Evolutionary conservation across 92 coral and sea anemone genomes (phyloP).

Genomic region (Epizoanthus illoricatus): DNA sequence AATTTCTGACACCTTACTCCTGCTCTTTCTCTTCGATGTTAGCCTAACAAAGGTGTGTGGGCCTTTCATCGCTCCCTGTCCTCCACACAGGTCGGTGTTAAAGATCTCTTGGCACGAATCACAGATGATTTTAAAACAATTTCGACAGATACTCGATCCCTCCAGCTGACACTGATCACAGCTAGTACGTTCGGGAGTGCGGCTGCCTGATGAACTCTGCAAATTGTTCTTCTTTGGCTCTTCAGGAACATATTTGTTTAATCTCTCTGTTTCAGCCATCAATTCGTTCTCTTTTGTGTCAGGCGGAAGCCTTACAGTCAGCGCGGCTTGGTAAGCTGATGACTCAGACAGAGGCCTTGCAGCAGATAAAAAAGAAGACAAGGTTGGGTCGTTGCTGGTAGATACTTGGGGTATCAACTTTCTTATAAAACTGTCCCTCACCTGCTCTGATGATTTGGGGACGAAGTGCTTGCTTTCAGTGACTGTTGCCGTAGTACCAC

Average conservation of each 20-base stretch:
- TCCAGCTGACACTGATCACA: slow-evolving; percentile 18
- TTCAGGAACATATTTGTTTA: neutral
- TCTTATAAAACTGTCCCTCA: neutral
- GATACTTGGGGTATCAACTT: neutral
- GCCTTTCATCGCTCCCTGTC: neutral
- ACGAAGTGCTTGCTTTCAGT: neutral
- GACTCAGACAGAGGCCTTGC: neutral
- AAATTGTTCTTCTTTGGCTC: neutral
- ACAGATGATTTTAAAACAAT: neutral
- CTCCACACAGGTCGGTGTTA: slow-evolving; percentile 2
- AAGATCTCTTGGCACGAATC: neutral
- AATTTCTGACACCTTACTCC: neutral
- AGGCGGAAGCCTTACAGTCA: neutral
- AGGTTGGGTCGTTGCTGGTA: neutral
- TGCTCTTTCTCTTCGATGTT: neutral
- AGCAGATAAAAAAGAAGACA: neutral
- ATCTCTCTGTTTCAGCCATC: neutral
- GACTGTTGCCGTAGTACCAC: too few relatives aligned
- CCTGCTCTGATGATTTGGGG: neutral
- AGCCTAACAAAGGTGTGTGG: neutral
- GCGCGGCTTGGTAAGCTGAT: neutral
- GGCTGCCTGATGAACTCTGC: neutral
- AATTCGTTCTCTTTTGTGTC: neutral
- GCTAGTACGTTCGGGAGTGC: neutral
- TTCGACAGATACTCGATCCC: neutral